Base-by-base conservation (phyloP, 2,888 invertebrate species). In the Melikaiella ostensackeni region DNA sequence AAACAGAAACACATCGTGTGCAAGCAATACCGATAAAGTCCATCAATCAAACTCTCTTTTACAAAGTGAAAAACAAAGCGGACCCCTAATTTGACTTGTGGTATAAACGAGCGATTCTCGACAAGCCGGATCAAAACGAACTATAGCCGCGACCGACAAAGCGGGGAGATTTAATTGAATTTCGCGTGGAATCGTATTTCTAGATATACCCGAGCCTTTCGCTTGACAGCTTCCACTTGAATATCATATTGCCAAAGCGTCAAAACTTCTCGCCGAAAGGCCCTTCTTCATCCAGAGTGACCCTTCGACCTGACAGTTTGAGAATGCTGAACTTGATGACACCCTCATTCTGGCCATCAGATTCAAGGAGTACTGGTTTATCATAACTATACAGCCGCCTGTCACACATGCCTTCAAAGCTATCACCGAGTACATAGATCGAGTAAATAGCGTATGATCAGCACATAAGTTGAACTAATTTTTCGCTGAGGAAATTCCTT, bases 11-110 rank as follows among this genome's bases (percentile, higher is more conserved):
- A 70, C 70, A 70, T 70, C n/a, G 70, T 50, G 70, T 70, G 70
- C 70, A 70, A 70, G 50, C 70, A 50, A 70, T 70, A 50, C 50
- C 46, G 70, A 70, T 70, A 70, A 70, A 70, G 70, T 70, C 70
- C 70, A 70, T 70, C 70, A 70, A 70, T 70, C 70, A 70, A 70
- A n/a, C 27, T 70, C 70, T 70, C 70, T 70, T 70, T 70, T 70
- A 70, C 50, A 70, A 70, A 70, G 70, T 70, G 70, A 70, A 70
- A 70, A 30, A 70, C 70, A 70, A 70, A 70, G 70, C 70, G 50
- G n/a, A 46, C 50, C 70, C 70, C 70, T 70, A 70, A 70, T 70
- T 70, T 70, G 70, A 70, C 70, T 70, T 70, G 70, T 70, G 70
- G 70, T 70, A 70, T 70, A 70, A 70, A 46, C 70, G 70, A 70